Conservation (phyloP, 1,140 invertebrate species). For the Anastrepha ludens region DNA sequence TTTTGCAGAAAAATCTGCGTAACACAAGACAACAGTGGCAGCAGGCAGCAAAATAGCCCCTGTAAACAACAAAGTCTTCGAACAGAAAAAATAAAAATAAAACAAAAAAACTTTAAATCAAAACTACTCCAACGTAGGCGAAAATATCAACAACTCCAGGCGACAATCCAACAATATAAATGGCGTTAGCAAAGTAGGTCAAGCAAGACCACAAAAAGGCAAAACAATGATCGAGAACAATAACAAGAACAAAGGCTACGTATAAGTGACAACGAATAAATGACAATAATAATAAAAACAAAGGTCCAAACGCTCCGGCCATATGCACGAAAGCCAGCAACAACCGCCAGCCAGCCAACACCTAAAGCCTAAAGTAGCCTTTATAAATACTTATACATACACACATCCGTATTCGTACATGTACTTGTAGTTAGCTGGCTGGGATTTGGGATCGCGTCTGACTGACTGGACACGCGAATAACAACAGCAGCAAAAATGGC, state of each 20-base stretch:
- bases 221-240: conserved; percentile 47
- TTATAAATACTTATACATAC: not conserved
- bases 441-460: conserved; percentile 38
- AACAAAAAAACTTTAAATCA: not conserved
- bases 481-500: not conserved
- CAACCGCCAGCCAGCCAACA: not conserved
- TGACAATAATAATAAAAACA: not conserved
- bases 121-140: not conserved
- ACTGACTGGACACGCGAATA: not conserved
- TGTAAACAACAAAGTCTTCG: not conserved
- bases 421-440: not conserved
- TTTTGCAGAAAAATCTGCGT: conserved; percentile 20
- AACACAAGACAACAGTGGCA: conserved; percentile 36
- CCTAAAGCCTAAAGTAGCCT: conserved; percentile 24
- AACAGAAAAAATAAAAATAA: not conserved
- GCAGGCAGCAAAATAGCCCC: not conserved
- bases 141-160: conserved; percentile 9
- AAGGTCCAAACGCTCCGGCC: not conserved
- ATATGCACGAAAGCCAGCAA: not conserved
- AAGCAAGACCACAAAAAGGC: conserved; percentile 20
- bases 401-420: not conserved
- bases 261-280: not conserved
- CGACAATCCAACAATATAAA: conserved; percentile 43
- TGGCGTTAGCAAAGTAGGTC: conserved; percentile 50
- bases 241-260: conserved; percentile 36